A percentile compares a stretch with the other conserved stretches of the same genome.
These are phyloP conservation scores for Coturnix japonica DNA, from an alignment of 2,113 vertebrate species.

Conservation along the genomic window DNA sequence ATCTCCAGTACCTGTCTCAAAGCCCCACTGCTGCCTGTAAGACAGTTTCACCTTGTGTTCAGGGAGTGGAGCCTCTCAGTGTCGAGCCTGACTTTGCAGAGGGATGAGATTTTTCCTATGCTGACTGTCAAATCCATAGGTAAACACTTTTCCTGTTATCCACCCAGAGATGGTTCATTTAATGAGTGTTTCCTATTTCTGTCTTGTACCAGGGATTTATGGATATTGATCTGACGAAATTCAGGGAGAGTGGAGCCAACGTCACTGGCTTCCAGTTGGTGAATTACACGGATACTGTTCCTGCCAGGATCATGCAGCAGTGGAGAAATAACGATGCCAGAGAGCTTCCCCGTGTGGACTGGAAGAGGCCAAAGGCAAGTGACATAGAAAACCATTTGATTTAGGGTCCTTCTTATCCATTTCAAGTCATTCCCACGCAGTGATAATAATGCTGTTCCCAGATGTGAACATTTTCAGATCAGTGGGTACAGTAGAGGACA, in stretches of 20 bases:
- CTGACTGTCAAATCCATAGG: background rate
- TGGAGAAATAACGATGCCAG: constrained; percentile 94
- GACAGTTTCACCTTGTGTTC: background rate
- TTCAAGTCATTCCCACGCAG: background rate
- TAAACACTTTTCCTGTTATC: background rate
- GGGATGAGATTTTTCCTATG: background rate
- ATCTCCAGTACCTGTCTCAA: background rate
- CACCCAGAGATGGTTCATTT: background rate
- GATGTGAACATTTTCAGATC: background rate
- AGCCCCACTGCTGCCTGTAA: background rate
- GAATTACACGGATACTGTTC: constrained; percentile 88
- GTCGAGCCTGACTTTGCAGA: background rate
- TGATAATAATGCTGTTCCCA: background rate
- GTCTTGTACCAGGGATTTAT: constrained; percentile 87
- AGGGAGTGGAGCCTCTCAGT: background rate
- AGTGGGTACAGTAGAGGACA: background rate
- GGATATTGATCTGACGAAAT: constrained; percentile 94
- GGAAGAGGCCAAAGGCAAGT: constrained; percentile 90
- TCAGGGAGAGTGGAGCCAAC: constrained; percentile 94
- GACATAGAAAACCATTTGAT: background rate
- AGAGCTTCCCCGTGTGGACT: constrained; percentile 90
- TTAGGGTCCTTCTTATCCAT: background rate
- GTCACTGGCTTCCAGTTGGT: constrained; percentile 97
- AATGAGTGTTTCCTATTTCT: background rate
- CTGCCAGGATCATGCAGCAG: constrained; percentile 90